Evolutionary conservation across 1,140 invertebrate genomes (phyloP).

Genomic region (Drosophila subobscura): DNA sequence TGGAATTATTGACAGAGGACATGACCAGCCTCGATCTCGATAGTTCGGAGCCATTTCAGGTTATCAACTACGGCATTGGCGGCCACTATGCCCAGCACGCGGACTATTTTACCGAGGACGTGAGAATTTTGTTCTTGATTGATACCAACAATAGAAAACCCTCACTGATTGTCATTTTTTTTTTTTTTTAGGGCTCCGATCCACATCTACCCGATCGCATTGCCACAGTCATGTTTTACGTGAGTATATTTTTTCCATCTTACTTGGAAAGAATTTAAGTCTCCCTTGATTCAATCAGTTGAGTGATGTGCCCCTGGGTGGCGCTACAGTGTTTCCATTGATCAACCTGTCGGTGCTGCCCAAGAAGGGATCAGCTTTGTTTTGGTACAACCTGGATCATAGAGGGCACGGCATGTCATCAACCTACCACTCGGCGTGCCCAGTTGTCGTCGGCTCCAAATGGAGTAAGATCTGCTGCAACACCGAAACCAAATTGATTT

Average conservation of each 20-base stretch:
- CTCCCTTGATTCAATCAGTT: neutral
- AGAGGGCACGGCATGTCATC: constrained; percentile 95
- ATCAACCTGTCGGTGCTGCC: constrained; percentile 84
- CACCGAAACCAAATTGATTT: too few species aligned
- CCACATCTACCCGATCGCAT: neutral
- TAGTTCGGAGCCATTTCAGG: neutral
- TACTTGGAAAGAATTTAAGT: too few species aligned
- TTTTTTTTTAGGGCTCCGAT: neutral
- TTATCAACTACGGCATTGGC: constrained; percentile 11
- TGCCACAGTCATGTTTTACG: constrained; percentile 1
- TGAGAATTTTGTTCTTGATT: neutral
- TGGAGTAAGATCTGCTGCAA: neutral
- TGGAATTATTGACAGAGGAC: neutral
- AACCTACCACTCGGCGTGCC: constrained; percentile 90
- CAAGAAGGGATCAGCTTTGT: constrained; percentile 93
- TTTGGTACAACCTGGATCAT: constrained; percentile 96
- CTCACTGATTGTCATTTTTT: neutral
- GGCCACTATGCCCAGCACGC: neutral
- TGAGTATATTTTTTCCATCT: neutral
- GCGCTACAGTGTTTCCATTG: neutral
- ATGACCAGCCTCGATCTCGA: neutral
- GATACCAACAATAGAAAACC: neutral
- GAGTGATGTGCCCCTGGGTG: constrained; percentile 1
- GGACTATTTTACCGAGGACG: neutral
- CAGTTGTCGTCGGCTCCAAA: constrained; percentile 6